Conservation (phyloP, 2,888 invertebrate species). For the Brassicogethes aeneus region DNA sequence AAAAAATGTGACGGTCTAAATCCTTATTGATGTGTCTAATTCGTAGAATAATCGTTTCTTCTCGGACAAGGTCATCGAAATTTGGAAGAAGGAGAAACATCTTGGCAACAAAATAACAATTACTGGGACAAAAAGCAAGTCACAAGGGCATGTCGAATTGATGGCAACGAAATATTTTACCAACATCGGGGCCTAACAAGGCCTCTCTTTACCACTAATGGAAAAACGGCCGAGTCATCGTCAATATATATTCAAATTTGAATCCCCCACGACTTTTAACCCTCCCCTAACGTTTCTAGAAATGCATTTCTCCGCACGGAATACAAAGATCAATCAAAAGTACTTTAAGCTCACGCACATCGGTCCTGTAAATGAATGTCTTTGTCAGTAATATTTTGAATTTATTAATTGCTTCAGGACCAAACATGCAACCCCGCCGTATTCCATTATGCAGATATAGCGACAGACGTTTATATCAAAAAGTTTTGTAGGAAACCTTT, state of each 20-base stretch:
- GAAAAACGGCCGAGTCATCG: conserved; percentile 32
- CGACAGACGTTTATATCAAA: too few species aligned
- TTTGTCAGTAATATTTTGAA: conserved; percentile 1
- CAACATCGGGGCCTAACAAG: conserved; percentile 15
- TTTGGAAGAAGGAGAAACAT: not conserved
- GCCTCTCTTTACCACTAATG: conserved; percentile 17
- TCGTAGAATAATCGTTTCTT: not conserved
- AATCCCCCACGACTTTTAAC: conserved; percentile 22
- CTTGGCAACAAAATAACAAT: conserved; percentile 6
- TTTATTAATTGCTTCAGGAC: not conserved
- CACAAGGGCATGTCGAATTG: conserved; percentile 14
- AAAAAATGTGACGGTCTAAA: not conserved
- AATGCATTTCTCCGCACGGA: conserved; percentile 34
- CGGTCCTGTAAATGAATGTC: not conserved
- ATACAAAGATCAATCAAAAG: conserved; percentile 35
- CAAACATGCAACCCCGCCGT: not conserved
- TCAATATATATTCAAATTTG: conserved; percentile 39
- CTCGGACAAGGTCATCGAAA: not conserved
- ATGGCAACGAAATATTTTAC: conserved; percentile 17
- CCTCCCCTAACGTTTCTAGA: conserved; percentile 5
- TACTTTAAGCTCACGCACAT: conserved; percentile 14
- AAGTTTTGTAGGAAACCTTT: too few species aligned
- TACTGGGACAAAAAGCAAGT: conserved; percentile 14
- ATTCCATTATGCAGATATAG: too few species aligned
- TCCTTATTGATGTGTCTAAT: not conserved